Evolutionary conservation across 2,797 vertebrate species (phyloP).

Genomic region (Tolypeutes matacus): DNA sequence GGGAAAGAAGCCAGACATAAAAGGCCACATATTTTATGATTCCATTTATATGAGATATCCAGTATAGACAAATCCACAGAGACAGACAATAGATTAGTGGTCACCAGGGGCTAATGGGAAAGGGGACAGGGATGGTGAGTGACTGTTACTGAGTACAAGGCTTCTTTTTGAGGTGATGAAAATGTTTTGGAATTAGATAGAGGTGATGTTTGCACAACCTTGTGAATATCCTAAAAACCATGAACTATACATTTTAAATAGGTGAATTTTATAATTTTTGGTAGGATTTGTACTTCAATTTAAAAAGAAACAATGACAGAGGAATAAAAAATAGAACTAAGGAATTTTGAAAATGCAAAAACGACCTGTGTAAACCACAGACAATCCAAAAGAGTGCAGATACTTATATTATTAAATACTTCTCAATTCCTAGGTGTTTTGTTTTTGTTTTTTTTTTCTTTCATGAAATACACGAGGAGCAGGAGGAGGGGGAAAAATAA

Average conservation of each 20-base stretch:
- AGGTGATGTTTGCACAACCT: neutral
- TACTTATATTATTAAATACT: slow-evolving; percentile 15
- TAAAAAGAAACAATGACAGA: neutral
- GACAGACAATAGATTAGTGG: neutral
- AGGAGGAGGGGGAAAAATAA: neutral
- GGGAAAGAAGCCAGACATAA: slow-evolving; percentile 24
- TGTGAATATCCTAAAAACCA: slow-evolving; percentile 35
- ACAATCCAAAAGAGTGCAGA: slow-evolving; percentile 19
- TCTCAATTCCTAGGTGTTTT: neutral
- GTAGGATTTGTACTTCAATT: neutral
- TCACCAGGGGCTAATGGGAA: neutral
- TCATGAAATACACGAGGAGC: neutral
- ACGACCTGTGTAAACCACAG: slow-evolving; percentile 39
- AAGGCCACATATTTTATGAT: neutral
- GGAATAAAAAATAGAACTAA: slow-evolving; percentile 20
- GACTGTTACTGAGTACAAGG: neutral
- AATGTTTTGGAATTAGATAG: slow-evolving; percentile 31
- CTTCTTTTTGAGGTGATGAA: neutral
- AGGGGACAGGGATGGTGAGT: neutral
- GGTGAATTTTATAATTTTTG: slow-evolving; percentile 45
- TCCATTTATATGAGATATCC: slow-evolving; percentile 13
- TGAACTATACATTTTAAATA: neutral
- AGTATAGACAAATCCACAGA: slow-evolving; percentile 26
- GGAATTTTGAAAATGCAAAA: slow-evolving; percentile 60
- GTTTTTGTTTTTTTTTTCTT: neutral